Percentiles rank a stretch among this genome's conserved stretches.
phyloP scores from a whole-genome alignment of 92 coral and sea anemone genomes.

The Hydrozoanthus gracilis region DNA sequence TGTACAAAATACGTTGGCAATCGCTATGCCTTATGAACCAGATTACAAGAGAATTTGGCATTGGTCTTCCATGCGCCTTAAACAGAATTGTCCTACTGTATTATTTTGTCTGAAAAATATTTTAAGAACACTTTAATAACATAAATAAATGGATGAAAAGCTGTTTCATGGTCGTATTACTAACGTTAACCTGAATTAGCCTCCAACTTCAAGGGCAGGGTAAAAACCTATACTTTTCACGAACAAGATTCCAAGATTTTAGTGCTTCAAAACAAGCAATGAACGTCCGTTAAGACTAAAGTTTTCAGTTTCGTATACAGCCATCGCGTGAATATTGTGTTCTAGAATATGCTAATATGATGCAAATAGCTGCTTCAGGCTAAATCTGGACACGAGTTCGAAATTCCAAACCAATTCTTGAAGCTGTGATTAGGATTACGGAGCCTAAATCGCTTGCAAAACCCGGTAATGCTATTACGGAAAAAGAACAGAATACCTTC shows the following conservation, averaged over 20 bases:
- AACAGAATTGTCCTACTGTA: not conserved
- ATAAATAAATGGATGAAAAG: not conserved
- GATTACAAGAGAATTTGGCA: too few species aligned
- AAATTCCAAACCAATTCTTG: slow-evolving; percentile 6
- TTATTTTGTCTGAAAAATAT: slow-evolving; percentile 9
- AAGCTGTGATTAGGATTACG: not conserved
- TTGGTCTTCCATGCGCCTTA: not conserved
- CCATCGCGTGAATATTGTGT: slow-evolving; percentile 31
- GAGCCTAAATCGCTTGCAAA: not conserved
- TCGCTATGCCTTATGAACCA: too few species aligned
- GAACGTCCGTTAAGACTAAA: not conserved
- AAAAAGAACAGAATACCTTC: not conserved
- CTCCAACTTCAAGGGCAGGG: not conserved
- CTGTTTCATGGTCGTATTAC: not conserved
- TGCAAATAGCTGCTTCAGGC: slow-evolving; percentile 23
- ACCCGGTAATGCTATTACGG: not conserved
- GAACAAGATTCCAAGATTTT: not conserved
- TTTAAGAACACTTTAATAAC: slow-evolving; percentile 5
- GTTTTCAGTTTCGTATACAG: not conserved
- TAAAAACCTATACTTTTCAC: not conserved
- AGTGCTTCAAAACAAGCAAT: not conserved
- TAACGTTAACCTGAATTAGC: not conserved
- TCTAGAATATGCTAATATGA: slow-evolving; percentile 32
- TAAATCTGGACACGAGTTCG: not conserved
- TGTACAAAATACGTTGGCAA: too few species aligned